These are phyloP conservation scores for Oreotrochilus melanogaster DNA, from an alignment of 2,113 vertebrate species.

Conservation along the genomic window DNA sequence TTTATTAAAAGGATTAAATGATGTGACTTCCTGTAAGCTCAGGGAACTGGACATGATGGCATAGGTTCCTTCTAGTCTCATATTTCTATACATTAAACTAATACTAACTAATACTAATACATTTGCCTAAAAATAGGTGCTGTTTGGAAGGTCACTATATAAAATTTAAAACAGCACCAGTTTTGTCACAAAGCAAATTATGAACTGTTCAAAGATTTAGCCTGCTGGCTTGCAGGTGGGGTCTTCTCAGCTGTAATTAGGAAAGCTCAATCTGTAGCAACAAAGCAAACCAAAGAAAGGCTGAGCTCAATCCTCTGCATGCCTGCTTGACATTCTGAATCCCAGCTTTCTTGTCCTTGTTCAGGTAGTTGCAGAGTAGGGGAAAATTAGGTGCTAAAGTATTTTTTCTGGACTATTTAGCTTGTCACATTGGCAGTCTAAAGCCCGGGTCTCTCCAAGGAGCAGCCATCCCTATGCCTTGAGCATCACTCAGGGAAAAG, in stretches of 20 bases:
- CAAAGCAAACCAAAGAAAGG: neutral
- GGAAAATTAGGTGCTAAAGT: neutral
- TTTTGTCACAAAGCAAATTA: neutral
- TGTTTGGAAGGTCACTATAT: neutral
- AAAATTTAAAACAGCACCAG: neutral
- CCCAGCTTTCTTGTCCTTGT: neutral
- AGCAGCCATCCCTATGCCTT: neutral
- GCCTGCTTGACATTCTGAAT: neutral
- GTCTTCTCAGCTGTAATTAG: neutral
- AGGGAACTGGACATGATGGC: neutral
- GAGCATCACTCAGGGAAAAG: neutral
- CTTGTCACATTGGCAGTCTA: rapidly evolving
- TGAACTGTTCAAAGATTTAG: neutral
- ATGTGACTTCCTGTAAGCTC: neutral
- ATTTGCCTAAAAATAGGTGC: neutral
- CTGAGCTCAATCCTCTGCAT: neutral
- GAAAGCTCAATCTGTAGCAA: neutral
- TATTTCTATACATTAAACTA: conserved; percentile 4
- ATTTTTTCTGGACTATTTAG: neutral
- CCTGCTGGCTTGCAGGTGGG: neutral
- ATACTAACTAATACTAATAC: neutral
- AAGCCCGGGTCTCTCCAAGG: neutral
- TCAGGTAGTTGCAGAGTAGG: neutral
- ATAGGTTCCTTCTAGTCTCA: neutral
- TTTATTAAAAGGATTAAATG: conserved; percentile 46